A percentile compares a stretch with the other conserved stretches of the same genome.
Evolutionary conservation across 2,113 vertebrate species (phyloP).

Genomic region (Benitochromis conjunctus): DNA sequence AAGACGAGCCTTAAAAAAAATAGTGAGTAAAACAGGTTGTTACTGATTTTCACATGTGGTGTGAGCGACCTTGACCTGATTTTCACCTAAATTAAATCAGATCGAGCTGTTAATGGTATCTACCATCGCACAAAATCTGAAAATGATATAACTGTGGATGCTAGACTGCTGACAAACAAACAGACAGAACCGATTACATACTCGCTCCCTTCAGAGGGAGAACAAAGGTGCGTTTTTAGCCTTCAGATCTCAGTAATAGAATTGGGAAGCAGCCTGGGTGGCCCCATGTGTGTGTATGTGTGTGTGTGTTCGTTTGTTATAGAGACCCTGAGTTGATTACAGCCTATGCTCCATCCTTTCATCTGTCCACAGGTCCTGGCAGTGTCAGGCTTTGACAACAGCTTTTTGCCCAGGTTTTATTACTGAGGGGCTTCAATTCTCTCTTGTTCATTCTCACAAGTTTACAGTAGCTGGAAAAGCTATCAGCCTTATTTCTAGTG

Average conservation of each 20-base stretch:
- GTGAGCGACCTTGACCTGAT: not conserved
- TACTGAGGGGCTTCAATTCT: not conserved
- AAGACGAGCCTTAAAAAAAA: not conserved
- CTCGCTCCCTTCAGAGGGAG: not conserved
- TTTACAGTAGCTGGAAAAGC: not conserved
- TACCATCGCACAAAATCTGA: not conserved
- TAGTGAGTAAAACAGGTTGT: not conserved
- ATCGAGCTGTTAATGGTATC: not conserved
- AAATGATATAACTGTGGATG: not conserved
- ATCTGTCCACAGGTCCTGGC: slow-evolving; percentile 25
- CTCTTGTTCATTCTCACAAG: not conserved
- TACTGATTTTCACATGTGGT: not conserved
- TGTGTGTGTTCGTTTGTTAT: not conserved
- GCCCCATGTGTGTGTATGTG: not conserved
- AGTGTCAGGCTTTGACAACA: slow-evolving; percentile 5
- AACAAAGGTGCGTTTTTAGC: not conserved
- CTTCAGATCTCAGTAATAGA: slow-evolving; percentile 3
- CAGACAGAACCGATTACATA: not conserved
- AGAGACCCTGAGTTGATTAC: slow-evolving; percentile 26
- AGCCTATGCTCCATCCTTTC: slow-evolving; percentile 24
- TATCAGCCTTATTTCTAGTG: not conserved
- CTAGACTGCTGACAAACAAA: not conserved
- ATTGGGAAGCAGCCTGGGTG: not conserved
- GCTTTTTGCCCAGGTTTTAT: slow-evolving; percentile 28
- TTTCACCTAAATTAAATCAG: not conserved